Base-by-base conservation (phyloP, 1,140 invertebrate genomes). In the Oedothorax gibbosus region DNA sequence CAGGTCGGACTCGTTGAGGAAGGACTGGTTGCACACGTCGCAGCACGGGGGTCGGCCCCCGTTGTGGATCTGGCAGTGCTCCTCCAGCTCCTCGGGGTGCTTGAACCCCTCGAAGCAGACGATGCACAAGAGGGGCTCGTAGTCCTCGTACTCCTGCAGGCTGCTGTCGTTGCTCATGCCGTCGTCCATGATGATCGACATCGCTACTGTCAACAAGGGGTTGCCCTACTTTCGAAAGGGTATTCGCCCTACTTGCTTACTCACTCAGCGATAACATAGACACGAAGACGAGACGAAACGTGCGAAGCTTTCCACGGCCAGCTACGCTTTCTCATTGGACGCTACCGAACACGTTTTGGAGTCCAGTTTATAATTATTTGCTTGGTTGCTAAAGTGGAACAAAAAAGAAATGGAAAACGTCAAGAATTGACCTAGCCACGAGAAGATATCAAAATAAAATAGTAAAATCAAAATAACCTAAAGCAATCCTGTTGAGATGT, bases 51-150 rank as follows among this genome's bases (percentile, higher is more conserved):
- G 81, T 57, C 68, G 64, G 14, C 81, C 81, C 35, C 81, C 81
- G 57, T 84, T 84, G 53, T 84, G 81, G 15, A 68, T 84, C 76
- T 84, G 81, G 60, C 81, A 84, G 51, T 84, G 81, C 18, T 84
- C 81, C 68, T 84, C 81, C 49, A 84, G 53, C 57, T 84, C 81
- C 20, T 84, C 81, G 50, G 65, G 76, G 68, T 84, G 81, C 12
- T 84, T 72, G 20, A 84, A 84, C 51, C 66, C 81, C 68, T 84
- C 71, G 49, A 84, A 84, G 35, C 81, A 84, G 56, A 84, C 81
- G 50, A 84, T 84, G 57, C 81, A 84, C 50, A 84, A 18, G 57
- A 71, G 76, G 4, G 81, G 81, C 20, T 75, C 71, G 57, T 84
- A 75, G 20, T 84, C 81, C 49, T 84, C 81, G 51, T 84, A 84